Conservation (phyloP, 2,888 invertebrate species). For the Hipparchia sbordonii region DNA sequence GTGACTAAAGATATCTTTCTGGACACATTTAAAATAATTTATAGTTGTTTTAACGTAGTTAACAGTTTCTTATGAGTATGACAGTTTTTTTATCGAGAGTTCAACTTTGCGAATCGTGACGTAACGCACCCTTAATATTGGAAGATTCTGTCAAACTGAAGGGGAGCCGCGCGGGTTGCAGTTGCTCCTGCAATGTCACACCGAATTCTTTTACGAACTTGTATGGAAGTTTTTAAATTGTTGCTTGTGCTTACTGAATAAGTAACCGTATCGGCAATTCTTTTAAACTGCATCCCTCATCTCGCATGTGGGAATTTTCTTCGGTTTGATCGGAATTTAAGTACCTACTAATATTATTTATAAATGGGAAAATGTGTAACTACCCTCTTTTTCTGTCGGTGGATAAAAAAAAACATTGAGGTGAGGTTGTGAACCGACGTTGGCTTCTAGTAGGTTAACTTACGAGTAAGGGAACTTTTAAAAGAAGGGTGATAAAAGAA, state of each 20-base stretch:
- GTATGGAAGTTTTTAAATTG: neutral
- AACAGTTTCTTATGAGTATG: neutral
- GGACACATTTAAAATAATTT: neutral
- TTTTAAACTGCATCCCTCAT: neutral
- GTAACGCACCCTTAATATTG: neutral
- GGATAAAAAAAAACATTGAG: neutral
- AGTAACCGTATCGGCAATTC: too few species aligned
- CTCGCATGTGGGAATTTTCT: neutral
- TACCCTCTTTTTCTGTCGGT: too few species aligned
- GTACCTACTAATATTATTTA: neutral
- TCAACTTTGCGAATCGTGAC: neutral
- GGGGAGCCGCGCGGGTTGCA: too few species aligned
- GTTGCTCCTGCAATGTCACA: neutral
- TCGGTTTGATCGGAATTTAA: neutral
- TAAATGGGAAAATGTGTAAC: too few species aligned
- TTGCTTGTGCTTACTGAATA: neutral
- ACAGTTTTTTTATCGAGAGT: neutral
- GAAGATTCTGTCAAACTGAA: too few species aligned
- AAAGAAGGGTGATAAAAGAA: neutral
- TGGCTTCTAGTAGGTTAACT: neutral
- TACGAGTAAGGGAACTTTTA: neutral
- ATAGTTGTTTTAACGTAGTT: neutral
- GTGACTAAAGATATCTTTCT: slow-evolving; percentile 6
- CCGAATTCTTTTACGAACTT: neutral
- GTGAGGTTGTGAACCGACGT: neutral